Evolutionary conservation across 2,797 vertebrate genomes (phyloP).

Genomic region (Enoplosus armatus): DNA sequence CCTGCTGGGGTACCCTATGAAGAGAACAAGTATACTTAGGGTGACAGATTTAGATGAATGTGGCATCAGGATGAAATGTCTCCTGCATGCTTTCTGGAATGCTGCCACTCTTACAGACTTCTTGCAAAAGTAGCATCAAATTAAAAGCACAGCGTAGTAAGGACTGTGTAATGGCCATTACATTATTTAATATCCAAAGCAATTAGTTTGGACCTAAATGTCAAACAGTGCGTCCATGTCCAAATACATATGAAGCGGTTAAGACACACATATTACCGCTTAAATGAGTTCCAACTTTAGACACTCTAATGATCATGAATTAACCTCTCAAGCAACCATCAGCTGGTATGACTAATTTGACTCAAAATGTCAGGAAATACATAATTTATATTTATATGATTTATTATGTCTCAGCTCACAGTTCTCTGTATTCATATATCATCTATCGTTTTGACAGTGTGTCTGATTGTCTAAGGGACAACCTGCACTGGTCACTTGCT

Average conservation of each 20-base stretch:
- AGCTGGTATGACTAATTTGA: conserved; percentile 13
- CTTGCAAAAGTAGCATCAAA: conserved; percentile 13
- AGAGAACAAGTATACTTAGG: not conserved
- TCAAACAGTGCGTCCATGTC: conserved; percentile 23
- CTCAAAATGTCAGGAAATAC: conserved; percentile 49
- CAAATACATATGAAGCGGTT: conserved; percentile 12
- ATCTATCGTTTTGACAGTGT: not conserved
- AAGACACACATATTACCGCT: not conserved
- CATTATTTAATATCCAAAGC: conserved; percentile 33
- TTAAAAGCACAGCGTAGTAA: conserved; percentile 22
- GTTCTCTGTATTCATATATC: not conserved
- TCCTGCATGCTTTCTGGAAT: not conserved
- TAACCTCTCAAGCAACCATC: conserved; percentile 22
- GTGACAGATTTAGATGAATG: conserved; percentile 14
- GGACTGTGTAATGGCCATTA: conserved; percentile 30
- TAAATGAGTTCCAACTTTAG: conserved; percentile 16
- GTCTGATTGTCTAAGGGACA: not conserved
- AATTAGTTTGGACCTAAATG: conserved; percentile 48
- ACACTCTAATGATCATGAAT: conserved; percentile 28
- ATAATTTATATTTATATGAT: too few species aligned
- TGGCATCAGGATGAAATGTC: conserved; percentile 8
- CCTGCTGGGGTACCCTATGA: conserved; percentile 91
- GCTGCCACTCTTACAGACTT: not conserved
- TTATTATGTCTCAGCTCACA: too few species aligned
- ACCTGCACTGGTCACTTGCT: not conserved